Conservation (phyloP, 2,113 vertebrate species). For the Plotosus lineatus region DNA sequence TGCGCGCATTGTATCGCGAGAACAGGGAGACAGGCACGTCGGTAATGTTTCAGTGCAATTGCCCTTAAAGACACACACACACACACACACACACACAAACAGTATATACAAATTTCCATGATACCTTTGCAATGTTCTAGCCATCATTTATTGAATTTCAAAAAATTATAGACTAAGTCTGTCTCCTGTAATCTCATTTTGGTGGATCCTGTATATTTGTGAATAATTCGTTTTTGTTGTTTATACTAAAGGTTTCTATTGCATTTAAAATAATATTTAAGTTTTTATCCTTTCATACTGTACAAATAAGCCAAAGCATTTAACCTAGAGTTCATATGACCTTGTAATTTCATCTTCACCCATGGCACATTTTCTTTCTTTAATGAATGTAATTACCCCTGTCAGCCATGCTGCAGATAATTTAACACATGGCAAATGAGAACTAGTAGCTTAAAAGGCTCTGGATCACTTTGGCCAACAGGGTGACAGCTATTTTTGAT, state of each 20-base stretch:
- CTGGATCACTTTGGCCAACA: neutral
- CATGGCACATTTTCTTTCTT: conserved; percentile 35
- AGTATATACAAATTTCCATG: neutral
- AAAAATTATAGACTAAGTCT: neutral
- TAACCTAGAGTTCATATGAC: neutral
- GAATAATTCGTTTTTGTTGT: neutral
- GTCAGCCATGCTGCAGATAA: conserved; percentile 47
- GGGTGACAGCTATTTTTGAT: neutral
- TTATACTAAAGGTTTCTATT: conserved; percentile 3
- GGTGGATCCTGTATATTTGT: neutral
- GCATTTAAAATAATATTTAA: neutral
- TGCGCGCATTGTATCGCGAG: conserved; percentile 50
- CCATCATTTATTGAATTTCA: neutral
- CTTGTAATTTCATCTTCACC: conserved; percentile 47
- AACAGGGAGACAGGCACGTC: conserved; percentile 15
- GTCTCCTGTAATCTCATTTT: too few species aligned
- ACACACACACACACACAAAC: neutral
- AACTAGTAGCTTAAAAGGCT: conserved; percentile 26
- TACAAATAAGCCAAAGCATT: conserved; percentile 10
- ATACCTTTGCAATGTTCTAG: neutral
- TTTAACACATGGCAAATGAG: conserved; percentile 53
- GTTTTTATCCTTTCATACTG: neutral
- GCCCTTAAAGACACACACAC: conserved; percentile 24
- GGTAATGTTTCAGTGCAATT: conserved; percentile 12
- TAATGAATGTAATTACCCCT: conserved; percentile 53